A percentile compares a stretch with the other conserved stretches of the same genome.
phyloP scores from a whole-genome alignment of 1,140 invertebrate species.

The Aphelinus atriplicis region DNA sequence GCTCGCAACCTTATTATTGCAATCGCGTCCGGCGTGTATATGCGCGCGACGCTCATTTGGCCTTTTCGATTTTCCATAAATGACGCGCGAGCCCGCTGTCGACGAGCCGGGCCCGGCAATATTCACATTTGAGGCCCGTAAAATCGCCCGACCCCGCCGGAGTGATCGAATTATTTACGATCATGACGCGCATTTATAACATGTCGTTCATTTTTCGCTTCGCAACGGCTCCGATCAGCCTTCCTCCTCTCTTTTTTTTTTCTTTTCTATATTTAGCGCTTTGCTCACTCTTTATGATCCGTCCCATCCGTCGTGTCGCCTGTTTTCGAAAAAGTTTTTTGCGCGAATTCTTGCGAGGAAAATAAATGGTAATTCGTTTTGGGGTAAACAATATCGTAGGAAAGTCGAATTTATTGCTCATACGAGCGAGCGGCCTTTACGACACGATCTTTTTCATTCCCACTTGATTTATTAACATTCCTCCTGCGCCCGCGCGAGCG shows the following conservation, averaged over 20 bases:
- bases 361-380: too few relatives aligned
- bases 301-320: not conserved
- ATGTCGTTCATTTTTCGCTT: not conserved
- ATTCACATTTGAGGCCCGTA: too few relatives aligned
- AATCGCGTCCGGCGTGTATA: too few relatives aligned
- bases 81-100: not conserved
- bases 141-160: not conserved
- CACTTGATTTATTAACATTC: too few relatives aligned
- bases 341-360: too few relatives aligned
- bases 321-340: not conserved
- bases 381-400: too few relatives aligned
- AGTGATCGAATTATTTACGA: slow-evolving; percentile 31
- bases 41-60: too few relatives aligned
- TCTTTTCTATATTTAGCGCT: slow-evolving; percentile 19
- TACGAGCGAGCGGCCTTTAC: too few relatives aligned
- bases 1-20: slow-evolving; percentile 16
- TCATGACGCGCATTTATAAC: slow-evolving; percentile 19
- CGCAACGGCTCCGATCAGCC: not conserved
- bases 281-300: slow-evolving; percentile 2
- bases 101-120: too few relatives aligned
- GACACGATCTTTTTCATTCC: too few relatives aligned
- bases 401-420: too few relatives aligned
- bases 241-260: not conserved
- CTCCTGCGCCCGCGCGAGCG: too few relatives aligned
- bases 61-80: slow-evolving; percentile 35